Evolutionary conservation across 2,797 vertebrate species (phyloP).

Genomic region (Phoxinus dragarum): DNA sequence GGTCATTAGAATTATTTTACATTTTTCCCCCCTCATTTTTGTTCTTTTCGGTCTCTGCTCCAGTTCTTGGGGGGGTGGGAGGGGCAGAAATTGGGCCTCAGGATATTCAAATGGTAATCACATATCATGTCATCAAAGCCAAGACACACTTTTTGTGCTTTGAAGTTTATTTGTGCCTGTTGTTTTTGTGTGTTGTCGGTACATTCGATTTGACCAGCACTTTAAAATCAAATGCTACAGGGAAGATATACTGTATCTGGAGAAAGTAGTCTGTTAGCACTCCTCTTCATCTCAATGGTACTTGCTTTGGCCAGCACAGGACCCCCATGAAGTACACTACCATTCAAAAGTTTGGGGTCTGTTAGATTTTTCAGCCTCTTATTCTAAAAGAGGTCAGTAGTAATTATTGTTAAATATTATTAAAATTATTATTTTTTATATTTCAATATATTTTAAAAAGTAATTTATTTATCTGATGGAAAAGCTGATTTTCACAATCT

Average conservation of each 20-base stretch:
- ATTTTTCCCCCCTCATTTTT: slow-evolving; percentile 36
- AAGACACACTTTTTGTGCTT: slow-evolving; percentile 40
- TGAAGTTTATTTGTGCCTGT: slow-evolving; percentile 38
- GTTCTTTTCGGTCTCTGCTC: slow-evolving; percentile 44
- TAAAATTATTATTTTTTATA: neutral
- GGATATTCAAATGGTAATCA: slow-evolving; percentile 57
- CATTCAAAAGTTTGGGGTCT: neutral
- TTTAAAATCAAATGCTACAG: slow-evolving; percentile 28
- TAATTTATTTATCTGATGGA: neutral
- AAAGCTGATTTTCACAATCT: neutral
- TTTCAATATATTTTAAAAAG: neutral
- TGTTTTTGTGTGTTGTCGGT: slow-evolving; percentile 28
- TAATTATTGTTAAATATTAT: neutral
- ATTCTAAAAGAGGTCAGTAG: neutral
- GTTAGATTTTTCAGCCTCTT: neutral
- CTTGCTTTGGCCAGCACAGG: neutral
- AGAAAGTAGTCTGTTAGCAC: slow-evolving; percentile 10
- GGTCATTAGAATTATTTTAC: slow-evolving; percentile 62
- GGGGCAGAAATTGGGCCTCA: slow-evolving; percentile 38
- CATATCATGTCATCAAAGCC: slow-evolving; percentile 57
- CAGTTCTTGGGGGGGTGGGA: slow-evolving; percentile 41
- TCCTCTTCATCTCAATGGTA: slow-evolving; percentile 1
- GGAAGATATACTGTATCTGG: neutral
- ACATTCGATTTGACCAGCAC: slow-evolving; percentile 32
- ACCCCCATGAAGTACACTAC: neutral